phyloP scores from a whole-genome alignment of 2,888 invertebrate genomes.

The Drepanosiphum platanoidis region DNA sequence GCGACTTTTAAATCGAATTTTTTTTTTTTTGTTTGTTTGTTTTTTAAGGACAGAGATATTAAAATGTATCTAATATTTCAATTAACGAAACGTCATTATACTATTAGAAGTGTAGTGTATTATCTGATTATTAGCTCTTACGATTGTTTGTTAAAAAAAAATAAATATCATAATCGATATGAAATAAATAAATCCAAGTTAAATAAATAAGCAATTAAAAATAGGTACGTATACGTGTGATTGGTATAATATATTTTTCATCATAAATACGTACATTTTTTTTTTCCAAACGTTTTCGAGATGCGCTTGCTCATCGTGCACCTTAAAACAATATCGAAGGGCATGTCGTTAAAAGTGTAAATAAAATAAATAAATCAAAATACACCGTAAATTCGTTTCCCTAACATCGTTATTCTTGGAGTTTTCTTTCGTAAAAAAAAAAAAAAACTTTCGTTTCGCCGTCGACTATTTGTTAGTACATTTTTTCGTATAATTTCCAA shows the following conservation, averaged over 20 bases:
- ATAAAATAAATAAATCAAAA: conserved; percentile 33
- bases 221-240: neutral
- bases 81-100: too few species aligned
- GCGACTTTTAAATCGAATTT: too few species aligned
- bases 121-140: neutral
- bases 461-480: neutral
- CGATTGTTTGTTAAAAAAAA: neutral
- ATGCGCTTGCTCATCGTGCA: neutral
- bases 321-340: neutral
- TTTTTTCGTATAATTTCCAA: conserved; percentile 13
- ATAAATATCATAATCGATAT: neutral
- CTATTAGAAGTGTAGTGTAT: too few species aligned
- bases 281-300: neutral
- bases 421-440: conserved; percentile 29
- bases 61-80: too few species aligned
- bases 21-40: too few species aligned
- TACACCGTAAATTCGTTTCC: conserved; percentile 10
- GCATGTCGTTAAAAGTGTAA: neutral
- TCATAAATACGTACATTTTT: too few species aligned
- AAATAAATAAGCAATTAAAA: neutral
- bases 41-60: too few species aligned
- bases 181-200: neutral
- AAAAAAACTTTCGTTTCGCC: too few species aligned
- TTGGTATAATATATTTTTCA: too few species aligned
- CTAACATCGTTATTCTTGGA: neutral